Evolutionary conservation across 2,888 invertebrate genomes (phyloP), one percentile per base, ranked within the genome.

Genomic region (Drosophila aldrichi): DNA sequence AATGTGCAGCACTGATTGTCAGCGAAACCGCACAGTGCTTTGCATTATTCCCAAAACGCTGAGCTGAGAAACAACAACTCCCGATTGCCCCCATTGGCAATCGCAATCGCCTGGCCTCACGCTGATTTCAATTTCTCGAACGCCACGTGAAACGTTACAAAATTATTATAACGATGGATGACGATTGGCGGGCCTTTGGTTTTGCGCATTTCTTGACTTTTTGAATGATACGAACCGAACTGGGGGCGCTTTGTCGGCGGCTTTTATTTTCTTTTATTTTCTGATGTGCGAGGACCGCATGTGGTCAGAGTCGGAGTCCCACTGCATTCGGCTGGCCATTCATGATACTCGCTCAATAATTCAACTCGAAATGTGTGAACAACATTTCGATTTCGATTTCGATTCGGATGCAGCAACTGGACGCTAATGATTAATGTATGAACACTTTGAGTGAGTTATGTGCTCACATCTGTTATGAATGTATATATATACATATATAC

Each of bases 341-440:
- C 84, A 84, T 85, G 85, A 83, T 77, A 70, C 67, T 64, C 76
- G 77, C 71, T 79, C 76, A 89, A 82, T 84, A 84, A 89, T 84
- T 89, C 89, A 64, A 85, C 72, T 55, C 85, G 88, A 89, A 84
- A 89, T 84, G 84, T 84, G 84, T 84, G 84, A 84, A 84, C 89
- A 89, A 84, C 89, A 84, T 48, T 59, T 52, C 61, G 51, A 38
- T 18, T 52, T 57, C 63, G 61, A 66, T 34, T 20, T 43, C 29
- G 40, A 58, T n/a, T 32, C 52, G 44, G 34, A 48, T 55, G 62
- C 69, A 22, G 49, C 58, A 66, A 62, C 77, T 71, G 43, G 66
- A 68, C 77, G 46, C 82, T 76, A 84, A 89, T 84, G 84, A 89
- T 84, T 84, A 89, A 84, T 84, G 88, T 85, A 88, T 89, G 86